Conservation (phyloP, 2,888 invertebrate genomes). For the Coronaproctus castanopsis region DNA sequence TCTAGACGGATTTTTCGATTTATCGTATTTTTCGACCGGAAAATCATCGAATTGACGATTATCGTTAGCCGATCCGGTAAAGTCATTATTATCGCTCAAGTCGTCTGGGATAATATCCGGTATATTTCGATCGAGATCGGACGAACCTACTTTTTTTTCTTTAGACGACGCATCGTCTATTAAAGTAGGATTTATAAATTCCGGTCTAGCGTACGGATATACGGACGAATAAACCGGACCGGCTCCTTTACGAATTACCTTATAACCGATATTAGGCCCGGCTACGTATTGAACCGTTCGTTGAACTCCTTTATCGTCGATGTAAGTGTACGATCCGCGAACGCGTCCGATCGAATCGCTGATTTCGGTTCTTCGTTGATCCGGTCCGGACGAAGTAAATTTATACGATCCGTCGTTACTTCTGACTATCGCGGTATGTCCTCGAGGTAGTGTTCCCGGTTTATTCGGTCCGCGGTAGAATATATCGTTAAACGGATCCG, state of each 20-base stretch:
- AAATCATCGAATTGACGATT: not conserved
- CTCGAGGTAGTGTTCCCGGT: constrained; percentile 31
- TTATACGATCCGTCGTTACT: constrained; percentile 51
- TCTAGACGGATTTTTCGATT: constrained; percentile 13
- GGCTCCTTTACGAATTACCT: constrained; percentile 47
- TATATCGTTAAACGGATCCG: constrained; percentile 24
- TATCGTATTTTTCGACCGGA: no score
- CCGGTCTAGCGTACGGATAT: constrained; percentile 35
- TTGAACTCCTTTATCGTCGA: constrained; percentile 58
- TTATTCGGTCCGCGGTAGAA: constrained; percentile 42
- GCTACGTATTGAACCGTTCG: constrained; percentile 57
- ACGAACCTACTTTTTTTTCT: constrained; percentile 2
- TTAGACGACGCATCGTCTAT: constrained; percentile 20
- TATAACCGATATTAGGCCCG: constrained; percentile 55
- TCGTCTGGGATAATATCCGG: not conserved
- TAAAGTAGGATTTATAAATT: constrained; percentile 2
- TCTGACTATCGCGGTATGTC: constrained; percentile 48
- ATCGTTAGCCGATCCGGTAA: not conserved
- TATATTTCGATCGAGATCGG: constrained; percentile 10
- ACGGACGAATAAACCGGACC: constrained; percentile 41
- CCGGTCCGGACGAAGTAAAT: constrained; percentile 46
- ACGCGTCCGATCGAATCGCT: constrained; percentile 51
- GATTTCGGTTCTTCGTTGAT: constrained; percentile 51
- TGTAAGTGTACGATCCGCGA: constrained; percentile 52
- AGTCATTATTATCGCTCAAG: constrained; percentile 14